Percentiles rank a stretch among this genome's conserved stretches.
phyloP scores from a whole-genome alignment of 2,888 invertebrate genomes.

The Ceraclea dissimilis region DNA sequence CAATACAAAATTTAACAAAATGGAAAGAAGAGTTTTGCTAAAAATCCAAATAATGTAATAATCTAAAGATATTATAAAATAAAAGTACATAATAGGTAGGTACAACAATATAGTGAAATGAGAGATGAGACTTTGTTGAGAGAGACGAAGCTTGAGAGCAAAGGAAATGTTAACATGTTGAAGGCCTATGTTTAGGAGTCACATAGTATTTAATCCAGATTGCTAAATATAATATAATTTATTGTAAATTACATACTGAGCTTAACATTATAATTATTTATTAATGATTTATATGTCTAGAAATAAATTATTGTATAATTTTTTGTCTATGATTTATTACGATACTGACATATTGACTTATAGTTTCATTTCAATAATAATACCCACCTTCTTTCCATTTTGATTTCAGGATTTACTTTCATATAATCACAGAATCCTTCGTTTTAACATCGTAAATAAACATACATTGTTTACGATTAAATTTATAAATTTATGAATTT shows the following conservation, averaged over 20 bases:
- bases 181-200: too few relatives aligned
- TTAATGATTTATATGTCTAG: constrained; percentile 20
- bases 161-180: too few relatives aligned
- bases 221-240: too few relatives aligned
- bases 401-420: constrained; percentile 20
- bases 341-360: constrained; percentile 13
- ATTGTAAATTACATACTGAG: too few relatives aligned
- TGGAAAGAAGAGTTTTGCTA: not conserved
- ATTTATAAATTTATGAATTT: constrained; percentile 21
- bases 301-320: constrained; percentile 26
- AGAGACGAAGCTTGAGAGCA: too few relatives aligned
- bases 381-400: constrained; percentile 21
- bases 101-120: too few relatives aligned
- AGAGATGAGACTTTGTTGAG: too few relatives aligned
- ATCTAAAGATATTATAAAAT: too few relatives aligned
- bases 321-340: constrained; percentile 14
- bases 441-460: constrained; percentile 21
- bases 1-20: not conserved
- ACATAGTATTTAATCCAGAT: too few relatives aligned
- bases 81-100: too few relatives aligned
- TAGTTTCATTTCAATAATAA: constrained; percentile 11
- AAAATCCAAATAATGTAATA: too few relatives aligned
- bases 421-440: constrained; percentile 26
- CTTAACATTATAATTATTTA: constrained; percentile 12
- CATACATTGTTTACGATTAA: constrained; percentile 17